Evolutionary conservation across 2,888 invertebrate genomes (phyloP).

Genomic region (Rotaria sp.): DNA sequence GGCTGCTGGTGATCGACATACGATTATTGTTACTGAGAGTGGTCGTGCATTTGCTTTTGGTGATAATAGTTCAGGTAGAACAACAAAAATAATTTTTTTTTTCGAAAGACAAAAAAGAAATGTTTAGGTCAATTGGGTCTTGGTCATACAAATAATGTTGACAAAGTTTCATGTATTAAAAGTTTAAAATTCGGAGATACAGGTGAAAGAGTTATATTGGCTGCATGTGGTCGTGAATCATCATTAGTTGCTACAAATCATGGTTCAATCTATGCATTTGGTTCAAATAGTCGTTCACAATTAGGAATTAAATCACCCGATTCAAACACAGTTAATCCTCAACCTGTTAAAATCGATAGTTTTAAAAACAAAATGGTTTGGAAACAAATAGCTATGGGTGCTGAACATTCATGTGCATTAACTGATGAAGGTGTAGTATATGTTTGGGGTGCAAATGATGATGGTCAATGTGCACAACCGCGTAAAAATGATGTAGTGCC

Average conservation of each 20-base stretch:
- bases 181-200: conserved; percentile 49
- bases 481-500: conserved; percentile 44
- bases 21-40: conserved; percentile 73
- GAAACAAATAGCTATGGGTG: conserved; percentile 63
- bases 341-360: conserved; percentile 45
- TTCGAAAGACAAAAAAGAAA: background rate
- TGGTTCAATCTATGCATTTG: conserved; percentile 49
- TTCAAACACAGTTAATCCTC: conserved; percentile 43
- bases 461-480: conserved; percentile 60
- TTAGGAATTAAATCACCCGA: conserved; percentile 45
- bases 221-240: conserved; percentile 68
- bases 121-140: conserved; percentile 72
- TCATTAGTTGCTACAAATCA: conserved; percentile 66
- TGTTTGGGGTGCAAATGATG: conserved; percentile 66
- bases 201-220: conserved; percentile 62
- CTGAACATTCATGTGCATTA: conserved; percentile 64
- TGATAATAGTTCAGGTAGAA: conserved; percentile 61
- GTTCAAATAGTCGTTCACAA: conserved; percentile 51
- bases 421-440: conserved; percentile 64
- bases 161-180: conserved; percentile 69
- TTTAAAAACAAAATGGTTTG: conserved; percentile 44
- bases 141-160: conserved; percentile 63
- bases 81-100: background rate
- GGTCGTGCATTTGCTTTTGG: conserved; percentile 76
- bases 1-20: conserved; percentile 74